phyloP scores from a whole-genome alignment of 2,797 vertebrate genomes.

The Rallus crepitans region DNA sequence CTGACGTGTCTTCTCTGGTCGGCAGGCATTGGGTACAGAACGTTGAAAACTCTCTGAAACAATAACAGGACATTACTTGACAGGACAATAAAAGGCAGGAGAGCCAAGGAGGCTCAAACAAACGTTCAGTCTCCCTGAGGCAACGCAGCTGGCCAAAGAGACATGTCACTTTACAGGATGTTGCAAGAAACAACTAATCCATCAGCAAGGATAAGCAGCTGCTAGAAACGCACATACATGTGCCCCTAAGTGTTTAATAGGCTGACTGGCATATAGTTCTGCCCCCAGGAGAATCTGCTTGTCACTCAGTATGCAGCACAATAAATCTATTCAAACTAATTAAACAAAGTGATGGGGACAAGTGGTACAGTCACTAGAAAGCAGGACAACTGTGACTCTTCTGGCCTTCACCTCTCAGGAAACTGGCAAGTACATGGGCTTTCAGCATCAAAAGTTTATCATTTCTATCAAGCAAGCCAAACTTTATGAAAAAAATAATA shows the following conservation, averaged over 20 bases:
- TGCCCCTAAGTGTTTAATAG: not conserved
- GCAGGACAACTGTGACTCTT: not conserved
- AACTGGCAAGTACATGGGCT: not conserved
- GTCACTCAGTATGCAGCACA: not conserved
- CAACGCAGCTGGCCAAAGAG: not conserved
- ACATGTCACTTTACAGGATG: not conserved
- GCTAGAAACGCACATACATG: not conserved
- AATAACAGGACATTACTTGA: conserved; percentile 44
- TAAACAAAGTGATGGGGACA: not conserved
- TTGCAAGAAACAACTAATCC: not conserved
- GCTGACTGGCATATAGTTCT: not conserved
- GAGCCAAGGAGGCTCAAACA: not conserved
- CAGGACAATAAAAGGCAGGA: conserved; percentile 24
- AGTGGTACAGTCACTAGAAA: not conserved
- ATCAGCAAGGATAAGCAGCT: not conserved
- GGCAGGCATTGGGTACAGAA: conserved; percentile 97
- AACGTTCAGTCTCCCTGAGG: not conserved
- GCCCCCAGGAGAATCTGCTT: not conserved
- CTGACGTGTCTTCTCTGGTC: conserved; percentile 98
- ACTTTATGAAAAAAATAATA: not conserved
- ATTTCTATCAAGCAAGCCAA: not conserved
- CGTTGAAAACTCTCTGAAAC: conserved; percentile 94
- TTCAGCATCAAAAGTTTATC: not conserved
- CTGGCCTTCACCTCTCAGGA: not conserved
- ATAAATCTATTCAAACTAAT: not conserved